phyloP scores from a whole-genome alignment of 2,797 vertebrate genomes.

The Buceros bicornis region DNA sequence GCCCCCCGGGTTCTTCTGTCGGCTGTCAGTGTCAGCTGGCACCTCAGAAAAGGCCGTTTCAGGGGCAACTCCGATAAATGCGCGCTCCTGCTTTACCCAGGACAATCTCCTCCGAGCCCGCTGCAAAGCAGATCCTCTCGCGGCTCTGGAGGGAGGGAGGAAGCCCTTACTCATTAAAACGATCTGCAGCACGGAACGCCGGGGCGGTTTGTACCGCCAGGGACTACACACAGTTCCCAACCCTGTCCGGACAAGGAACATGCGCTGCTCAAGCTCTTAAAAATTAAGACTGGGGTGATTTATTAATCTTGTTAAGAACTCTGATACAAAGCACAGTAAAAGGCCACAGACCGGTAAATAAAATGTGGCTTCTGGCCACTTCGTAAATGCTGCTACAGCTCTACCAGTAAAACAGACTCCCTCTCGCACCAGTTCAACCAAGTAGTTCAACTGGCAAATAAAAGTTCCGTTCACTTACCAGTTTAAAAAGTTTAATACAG shows the following conservation, averaged over 20 bases:
- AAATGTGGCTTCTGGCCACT: constrained; percentile 84
- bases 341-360: constrained; percentile 93
- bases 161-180: neutral
- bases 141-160: neutral
- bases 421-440: constrained; percentile 63
- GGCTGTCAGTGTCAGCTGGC: neutral
- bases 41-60: neutral
- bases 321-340: constrained; percentile 98
- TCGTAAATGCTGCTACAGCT: constrained; percentile 86
- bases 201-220: neutral
- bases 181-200: neutral
- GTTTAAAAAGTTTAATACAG: constrained; percentile 82
- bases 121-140: neutral
- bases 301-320: constrained; percentile 99
- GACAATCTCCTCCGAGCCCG: neutral
- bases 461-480: constrained; percentile 72
- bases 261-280: constrained; percentile 76
- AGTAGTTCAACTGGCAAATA: constrained; percentile 65
- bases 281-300: constrained; percentile 98
- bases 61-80: neutral
- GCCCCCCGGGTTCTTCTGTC: neutral
- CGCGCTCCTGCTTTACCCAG: neutral
- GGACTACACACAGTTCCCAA: neutral
- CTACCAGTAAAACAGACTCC: constrained; percentile 75
- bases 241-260: constrained; percentile 62